Evolutionary conservation across 2,113 vertebrate species (phyloP).

Genomic region (Urocynchramus pylzowi): DNA sequence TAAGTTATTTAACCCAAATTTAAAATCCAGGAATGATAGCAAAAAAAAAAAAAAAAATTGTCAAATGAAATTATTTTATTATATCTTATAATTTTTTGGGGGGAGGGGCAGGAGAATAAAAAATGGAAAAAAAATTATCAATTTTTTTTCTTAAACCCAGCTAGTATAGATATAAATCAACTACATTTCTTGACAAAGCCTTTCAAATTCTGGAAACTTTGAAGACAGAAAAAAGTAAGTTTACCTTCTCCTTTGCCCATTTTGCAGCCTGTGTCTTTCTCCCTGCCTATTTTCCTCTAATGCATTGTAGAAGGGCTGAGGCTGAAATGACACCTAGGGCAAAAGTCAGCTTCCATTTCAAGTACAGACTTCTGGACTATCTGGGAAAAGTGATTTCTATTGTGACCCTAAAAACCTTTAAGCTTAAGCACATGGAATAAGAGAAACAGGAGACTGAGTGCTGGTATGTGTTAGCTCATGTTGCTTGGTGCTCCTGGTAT

Average conservation of each 20-base stretch:
- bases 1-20: not conserved
- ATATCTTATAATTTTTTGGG: fast-evolving
- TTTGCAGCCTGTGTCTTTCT: not conserved
- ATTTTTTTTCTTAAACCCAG: not conserved
- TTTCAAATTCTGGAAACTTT: not conserved
- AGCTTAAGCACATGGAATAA: not conserved
- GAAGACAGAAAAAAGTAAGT: not conserved
- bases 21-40: not conserved
- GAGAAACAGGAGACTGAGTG: not conserved
- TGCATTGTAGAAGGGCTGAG: not conserved
- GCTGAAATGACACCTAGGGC: not conserved
- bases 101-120: fast-evolving
- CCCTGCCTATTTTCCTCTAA: not conserved
- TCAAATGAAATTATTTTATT: not conserved
- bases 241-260: not conserved
- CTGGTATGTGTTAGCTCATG: not conserved
- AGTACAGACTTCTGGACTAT: not conserved
- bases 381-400: not conserved
- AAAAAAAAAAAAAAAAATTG: not conserved
- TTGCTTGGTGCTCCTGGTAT: not conserved
- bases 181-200: not conserved
- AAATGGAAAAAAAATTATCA: no score
- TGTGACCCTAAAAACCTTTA: not conserved
- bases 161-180: not conserved
- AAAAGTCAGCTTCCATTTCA: not conserved